Base-by-base conservation (phyloP, 2,113 vertebrate genomes). In the Cepphus grylle region DNA sequence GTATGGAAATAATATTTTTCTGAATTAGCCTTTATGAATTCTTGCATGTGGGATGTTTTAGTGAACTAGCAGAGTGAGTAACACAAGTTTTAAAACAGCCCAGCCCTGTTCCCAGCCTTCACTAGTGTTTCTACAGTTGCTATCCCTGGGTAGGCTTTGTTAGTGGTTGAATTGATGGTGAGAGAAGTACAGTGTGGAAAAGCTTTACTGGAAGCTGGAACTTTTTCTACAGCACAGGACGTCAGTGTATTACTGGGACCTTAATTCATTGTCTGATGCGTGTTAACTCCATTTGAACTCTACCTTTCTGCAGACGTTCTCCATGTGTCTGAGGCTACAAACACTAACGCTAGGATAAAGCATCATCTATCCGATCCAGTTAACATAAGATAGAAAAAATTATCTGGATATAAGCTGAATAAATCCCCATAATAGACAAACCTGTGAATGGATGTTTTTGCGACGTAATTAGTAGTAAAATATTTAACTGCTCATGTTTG, bases 1-100 rank as follows among this genome's bases (percentile, higher is more conserved):
- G 62, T 73, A 90, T 90, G 93, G 90, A 94, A 95, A 88, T 53
- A 53, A 73, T 80, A 65, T 82, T 90, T 89, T 94, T 95, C 84
- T 90, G 85, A 95, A 86, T 88, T 96, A 80, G 74, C 49, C 58
- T 93, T 90, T 91, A 52, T 18, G 26, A 79, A 90, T 96, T 91
- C 87, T 92, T 95, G 81, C 36, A 82, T 69, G 93, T 72, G 74
- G 87, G 86, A 82, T 96, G 90, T 95, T 96, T 85, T 49, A 66
- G 86, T 62, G 74, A 97, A 56, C 84, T 65, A 77, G 81, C 81
- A 92, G 92, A 86, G 93, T 90, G 84, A 96, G 94, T 93, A 95
- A 90, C 92, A 47, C 85, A 52, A 72, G 90, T 94, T 95, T 94
- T 92, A 40, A 52, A 93, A 47, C 62, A 86, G 85, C 96, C 96